phyloP scores from a whole-genome alignment of 2,888 invertebrate species.

The Agriopis marginaria region DNA sequence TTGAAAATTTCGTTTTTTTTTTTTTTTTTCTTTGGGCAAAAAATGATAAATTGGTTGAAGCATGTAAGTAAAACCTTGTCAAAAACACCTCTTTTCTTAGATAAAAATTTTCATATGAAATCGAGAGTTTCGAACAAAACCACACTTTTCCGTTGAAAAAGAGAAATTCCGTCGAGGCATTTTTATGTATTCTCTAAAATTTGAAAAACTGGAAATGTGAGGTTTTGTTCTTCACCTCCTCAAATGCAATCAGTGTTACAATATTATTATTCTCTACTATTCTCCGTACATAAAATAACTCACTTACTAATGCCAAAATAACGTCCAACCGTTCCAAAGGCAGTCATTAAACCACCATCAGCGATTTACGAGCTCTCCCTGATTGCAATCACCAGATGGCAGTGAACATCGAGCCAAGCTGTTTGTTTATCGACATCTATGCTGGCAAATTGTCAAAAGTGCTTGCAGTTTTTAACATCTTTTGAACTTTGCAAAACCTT shows the following conservation, averaged over 20 bases:
- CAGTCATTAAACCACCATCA: conserved; percentile 23
- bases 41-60: too few species aligned
- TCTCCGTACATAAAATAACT: not conserved
- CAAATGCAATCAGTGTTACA: not conserved
- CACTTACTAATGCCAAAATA: conserved; percentile 9
- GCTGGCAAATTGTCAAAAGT: conserved; percentile 16
- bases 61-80: too few species aligned
- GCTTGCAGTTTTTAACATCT: not conserved
- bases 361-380: conserved; percentile 7
- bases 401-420: conserved; percentile 15
- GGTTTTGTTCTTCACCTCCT: too few species aligned
- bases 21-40: too few species aligned
- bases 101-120: too few species aligned
- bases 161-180: too few species aligned
- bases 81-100: too few species aligned
- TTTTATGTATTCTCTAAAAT: too few species aligned
- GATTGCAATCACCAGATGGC: conserved; percentile 13
- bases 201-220: too few species aligned
- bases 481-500: not conserved
- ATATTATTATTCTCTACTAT: not conserved
- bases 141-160: too few species aligned
- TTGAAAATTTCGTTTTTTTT: too few species aligned
- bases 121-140: too few species aligned
- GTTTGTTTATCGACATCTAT: conserved; percentile 22
- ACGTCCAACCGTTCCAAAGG: not conserved